phyloP scores from a whole-genome alignment of 2,113 vertebrate genomes.

The Bambusicola thoracicus region DNA sequence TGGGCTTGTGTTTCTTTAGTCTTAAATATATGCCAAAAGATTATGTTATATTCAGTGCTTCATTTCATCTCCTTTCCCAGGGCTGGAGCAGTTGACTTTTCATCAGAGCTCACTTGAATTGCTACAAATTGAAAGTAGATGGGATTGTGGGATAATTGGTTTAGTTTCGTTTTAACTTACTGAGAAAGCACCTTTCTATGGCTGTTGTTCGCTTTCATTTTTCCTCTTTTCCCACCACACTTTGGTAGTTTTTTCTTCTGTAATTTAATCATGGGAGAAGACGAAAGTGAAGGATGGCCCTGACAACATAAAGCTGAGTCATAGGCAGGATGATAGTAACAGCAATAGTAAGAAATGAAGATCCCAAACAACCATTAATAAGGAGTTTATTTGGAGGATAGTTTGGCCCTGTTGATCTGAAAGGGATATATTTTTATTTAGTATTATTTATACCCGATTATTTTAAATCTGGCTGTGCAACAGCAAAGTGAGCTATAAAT shows the following conservation, averaged over 20 bases:
- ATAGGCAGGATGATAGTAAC: background rate
- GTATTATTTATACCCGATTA: background rate
- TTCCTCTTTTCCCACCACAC: background rate
- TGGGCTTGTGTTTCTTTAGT: background rate
- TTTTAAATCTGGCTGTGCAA: background rate
- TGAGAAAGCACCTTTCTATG: background rate
- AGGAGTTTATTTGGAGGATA: background rate
- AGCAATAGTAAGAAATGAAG: background rate
- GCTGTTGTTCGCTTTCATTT: background rate
- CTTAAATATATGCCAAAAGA: background rate
- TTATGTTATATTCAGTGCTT: background rate
- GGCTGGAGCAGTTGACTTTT: background rate
- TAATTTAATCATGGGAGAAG: background rate
- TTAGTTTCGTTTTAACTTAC: background rate
- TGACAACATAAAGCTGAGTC: background rate
- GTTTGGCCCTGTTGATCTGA: background rate
- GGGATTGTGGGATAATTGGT: background rate
- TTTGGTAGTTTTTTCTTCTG: background rate
- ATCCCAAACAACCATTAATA: background rate
- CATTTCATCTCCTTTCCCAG: background rate
- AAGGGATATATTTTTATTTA: background rate
- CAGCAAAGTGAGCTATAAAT: background rate
- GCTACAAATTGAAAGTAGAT: background rate
- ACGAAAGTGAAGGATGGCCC: background rate
- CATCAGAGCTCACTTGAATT: background rate